phyloP scores from a whole-genome alignment of 2,888 invertebrate species.

The Cenopis cana region DNA sequence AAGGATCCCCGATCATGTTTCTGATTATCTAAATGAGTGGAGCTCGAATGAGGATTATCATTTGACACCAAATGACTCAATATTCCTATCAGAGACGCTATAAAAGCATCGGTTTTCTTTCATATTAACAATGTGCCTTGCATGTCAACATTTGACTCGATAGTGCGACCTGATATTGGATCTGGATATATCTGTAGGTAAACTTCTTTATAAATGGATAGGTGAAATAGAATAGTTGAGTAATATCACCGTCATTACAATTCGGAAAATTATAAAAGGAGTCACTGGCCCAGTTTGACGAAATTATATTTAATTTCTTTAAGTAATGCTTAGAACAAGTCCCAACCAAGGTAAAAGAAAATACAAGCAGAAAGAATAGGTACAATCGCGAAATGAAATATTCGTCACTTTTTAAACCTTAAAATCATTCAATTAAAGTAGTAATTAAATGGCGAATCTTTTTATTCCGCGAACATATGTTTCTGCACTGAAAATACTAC shows the following conservation, averaged over 20 bases:
- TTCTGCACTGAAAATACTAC: too few species aligned
- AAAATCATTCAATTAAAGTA: too few species aligned
- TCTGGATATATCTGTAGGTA: not conserved
- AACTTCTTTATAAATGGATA: not conserved
- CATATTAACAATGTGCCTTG: not conserved
- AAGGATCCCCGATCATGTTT: not conserved
- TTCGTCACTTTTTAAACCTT: too few species aligned
- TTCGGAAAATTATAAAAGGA: too few species aligned
- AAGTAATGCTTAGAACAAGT: too few species aligned
- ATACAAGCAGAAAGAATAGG: not conserved
- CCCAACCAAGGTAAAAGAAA: not conserved
- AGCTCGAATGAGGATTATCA: not conserved
- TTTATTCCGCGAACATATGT: too few species aligned
- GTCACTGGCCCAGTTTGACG: too few species aligned
- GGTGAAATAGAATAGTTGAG: too few species aligned
- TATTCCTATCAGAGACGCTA: not conserved
- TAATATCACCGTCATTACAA: too few species aligned
- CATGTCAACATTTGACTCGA: not conserved
- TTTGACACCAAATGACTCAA: not conserved
- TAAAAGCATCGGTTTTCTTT: not conserved
- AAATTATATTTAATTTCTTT: too few species aligned
- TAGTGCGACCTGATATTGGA: not conserved
- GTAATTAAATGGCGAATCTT: too few species aligned
- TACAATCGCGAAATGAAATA: too few species aligned
- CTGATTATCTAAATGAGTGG: not conserved